Conservation (phyloP, 2,113 vertebrate species). For the Australoheros scitulus region DNA sequence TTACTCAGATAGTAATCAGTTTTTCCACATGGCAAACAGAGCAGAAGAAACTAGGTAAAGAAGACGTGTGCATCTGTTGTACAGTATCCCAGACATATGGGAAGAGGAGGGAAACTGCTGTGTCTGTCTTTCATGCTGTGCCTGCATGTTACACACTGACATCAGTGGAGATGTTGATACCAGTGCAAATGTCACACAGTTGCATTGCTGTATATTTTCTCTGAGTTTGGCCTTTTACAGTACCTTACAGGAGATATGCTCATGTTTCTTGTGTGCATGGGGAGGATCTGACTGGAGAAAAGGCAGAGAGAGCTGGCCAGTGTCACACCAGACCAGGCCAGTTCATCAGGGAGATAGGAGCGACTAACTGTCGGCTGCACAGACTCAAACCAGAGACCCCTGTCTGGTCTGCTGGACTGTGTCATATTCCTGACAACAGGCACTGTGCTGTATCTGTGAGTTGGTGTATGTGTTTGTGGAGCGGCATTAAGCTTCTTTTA, state of each 20-base stretch:
- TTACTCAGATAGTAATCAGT: slow-evolving; percentile 47
- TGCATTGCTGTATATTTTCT: neutral
- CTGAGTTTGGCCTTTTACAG: neutral
- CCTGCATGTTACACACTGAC: slow-evolving; percentile 51
- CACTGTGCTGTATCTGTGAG: slow-evolving; percentile 32
- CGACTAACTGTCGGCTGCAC: slow-evolving; percentile 64
- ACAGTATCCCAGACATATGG: slow-evolving; percentile 65
- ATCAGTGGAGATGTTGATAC: slow-evolving; percentile 40
- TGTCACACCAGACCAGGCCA: slow-evolving; percentile 56
- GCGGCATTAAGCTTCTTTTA: slow-evolving; percentile 2
- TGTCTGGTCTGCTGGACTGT: slow-evolving; percentile 74
- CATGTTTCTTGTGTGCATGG: neutral
- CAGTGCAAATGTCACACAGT: slow-evolving; percentile 21
- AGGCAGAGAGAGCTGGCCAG: slow-evolving; percentile 70
- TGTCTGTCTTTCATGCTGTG: slow-evolving; percentile 61
- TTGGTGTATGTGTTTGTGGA: slow-evolving; percentile 33
- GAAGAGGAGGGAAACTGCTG: slow-evolving; percentile 57
- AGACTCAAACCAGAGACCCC: slow-evolving; percentile 73
- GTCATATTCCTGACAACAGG: slow-evolving; percentile 75
- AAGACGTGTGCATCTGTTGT: slow-evolving; percentile 69
- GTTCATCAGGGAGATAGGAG: slow-evolving; percentile 74
- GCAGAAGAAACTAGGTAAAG: slow-evolving; percentile 66
- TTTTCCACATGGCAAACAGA: slow-evolving; percentile 71
- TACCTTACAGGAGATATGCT: neutral
- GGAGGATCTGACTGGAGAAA: slow-evolving; percentile 15